Base-by-base conservation (phyloP, 2,113 vertebrate species). In the Cebidichthys violaceus region DNA sequence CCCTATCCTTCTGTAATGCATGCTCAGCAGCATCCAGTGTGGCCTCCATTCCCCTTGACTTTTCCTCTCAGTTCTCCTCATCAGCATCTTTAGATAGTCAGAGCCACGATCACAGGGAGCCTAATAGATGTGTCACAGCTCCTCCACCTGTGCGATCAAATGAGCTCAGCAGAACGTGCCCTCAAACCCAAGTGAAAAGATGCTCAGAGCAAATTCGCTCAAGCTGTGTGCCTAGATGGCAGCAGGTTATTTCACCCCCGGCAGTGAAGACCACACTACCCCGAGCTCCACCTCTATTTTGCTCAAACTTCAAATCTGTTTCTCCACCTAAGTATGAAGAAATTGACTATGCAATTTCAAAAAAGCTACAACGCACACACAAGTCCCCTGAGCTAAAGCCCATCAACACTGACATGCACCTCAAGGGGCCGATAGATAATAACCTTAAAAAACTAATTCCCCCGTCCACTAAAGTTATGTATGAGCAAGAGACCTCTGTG, bases 11-110 rank as follows among this genome's bases (percentile, higher is more conserved):
- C 77, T 95, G 95, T 29, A 91, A 85, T 0, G 94, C 94, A 0
- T 95, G 95, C 80, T 94, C 93, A 43, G 95, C 94, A 31, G 97
- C 97, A 55, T 94, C 92, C 76, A 95, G 93, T 0, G 94, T 98
- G 89, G 95, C 96, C 69, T 94, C 95, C 37, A 93, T 94, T 39
- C 96, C 96, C 43, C 89, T 94, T 59, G 85, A 92, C 54, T 92
- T 94, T 11, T 95, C 95, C 66, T 95, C 96, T 52, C 91, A 33
- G 7, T 82, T 35, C 54, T 94, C 90, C 86, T 95, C 85, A 87
- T 95, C 93, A 79, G 89, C 43, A 68, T 94, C 87, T 54, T 81
- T 85, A 88, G 93, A 94, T n/a, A 82, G 70, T 81, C 91, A 79
- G 31, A 88, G 60, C n/a, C 72, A 81, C 0, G 18, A 27, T 64